Percentiles rank a stretch among this genome's conserved stretches.
These are phyloP conservation scores for Chelidonichthys spinosus DNA, from an alignment of 2,797 vertebrate genomes.

Conservation along the genomic window DNA sequence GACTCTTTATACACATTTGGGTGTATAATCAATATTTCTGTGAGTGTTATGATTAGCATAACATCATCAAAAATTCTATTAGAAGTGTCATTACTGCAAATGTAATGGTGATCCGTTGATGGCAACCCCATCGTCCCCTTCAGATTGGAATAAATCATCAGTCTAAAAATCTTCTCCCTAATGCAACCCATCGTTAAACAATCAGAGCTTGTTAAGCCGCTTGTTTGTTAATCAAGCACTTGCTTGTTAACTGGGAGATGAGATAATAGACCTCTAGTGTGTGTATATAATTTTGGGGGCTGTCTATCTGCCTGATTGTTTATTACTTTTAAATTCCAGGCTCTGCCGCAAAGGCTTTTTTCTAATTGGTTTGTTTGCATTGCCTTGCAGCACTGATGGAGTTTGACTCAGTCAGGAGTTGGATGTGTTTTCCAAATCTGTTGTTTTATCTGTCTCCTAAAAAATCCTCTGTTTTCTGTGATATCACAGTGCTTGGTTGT, in stretches of 20 bases:
- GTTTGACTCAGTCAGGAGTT: slow-evolving; percentile 58
- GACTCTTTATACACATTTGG: not conserved
- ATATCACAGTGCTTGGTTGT: slow-evolving; percentile 8
- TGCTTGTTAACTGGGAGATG: slow-evolving; percentile 80
- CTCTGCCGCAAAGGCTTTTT: slow-evolving; percentile 49
- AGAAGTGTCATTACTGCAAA: slow-evolving; percentile 34
- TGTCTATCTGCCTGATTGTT: slow-evolving; percentile 75
- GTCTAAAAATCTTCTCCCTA: slow-evolving; percentile 72
- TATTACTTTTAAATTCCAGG: slow-evolving; percentile 73
- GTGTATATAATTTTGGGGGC: slow-evolving; percentile 78
- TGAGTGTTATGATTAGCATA: not conserved
- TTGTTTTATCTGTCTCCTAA: slow-evolving; percentile 24
- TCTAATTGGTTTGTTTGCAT: slow-evolving; percentile 73
- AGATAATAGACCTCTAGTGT: slow-evolving; percentile 81
- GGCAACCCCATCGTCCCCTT: slow-evolving; percentile 38
- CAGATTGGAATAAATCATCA: slow-evolving; percentile 71
- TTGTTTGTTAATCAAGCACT: slow-evolving; percentile 83
- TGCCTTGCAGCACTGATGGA: slow-evolving; percentile 47
- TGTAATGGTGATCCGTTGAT: slow-evolving; percentile 34
- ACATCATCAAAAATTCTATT: slow-evolving; percentile 25
- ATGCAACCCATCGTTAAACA: slow-evolving; percentile 79
- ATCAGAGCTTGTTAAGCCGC: slow-evolving; percentile 81
- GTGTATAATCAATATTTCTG: slow-evolving; percentile 1
- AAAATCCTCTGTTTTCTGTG: slow-evolving; percentile 30
- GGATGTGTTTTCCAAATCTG: slow-evolving; percentile 42